Base-by-base conservation (phyloP, 1,140 invertebrate genomes). In the Drosophila ogumai region DNA sequence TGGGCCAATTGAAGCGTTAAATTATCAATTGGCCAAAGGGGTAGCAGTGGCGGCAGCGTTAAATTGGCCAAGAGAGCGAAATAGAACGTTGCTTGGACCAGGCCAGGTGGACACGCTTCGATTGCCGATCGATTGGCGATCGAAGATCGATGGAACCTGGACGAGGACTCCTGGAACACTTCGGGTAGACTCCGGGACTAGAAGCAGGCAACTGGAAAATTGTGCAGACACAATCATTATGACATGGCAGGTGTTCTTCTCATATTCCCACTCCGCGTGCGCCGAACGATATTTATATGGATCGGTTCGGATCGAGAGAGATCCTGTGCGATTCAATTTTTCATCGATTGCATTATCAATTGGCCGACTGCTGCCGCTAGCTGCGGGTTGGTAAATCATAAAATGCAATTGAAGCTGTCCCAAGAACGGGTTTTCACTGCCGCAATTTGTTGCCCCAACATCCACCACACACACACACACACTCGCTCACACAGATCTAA, bases 341-440 rank as follows among this genome's bases (percentile, higher is more conserved):
- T 77, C 76, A 87, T 69, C 77, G 84, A 84, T 81, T 90, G 85
- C 79, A 84, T 86, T 86, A 86, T 86, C 82, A 88, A 87, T 87
- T 88, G 76, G 64, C 46, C 50, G 61, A 64, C 63, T 49, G 54
- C 47, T 74, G 55, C 64, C 57, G 52, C 68, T 50, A 17, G 60
- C 36, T 75, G 34, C n/a, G 55, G 61, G 67, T 75, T 66, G 55
- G 44, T 86, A 81, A 77, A 77, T 77, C 63, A 81, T 81, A 82
- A 88, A 82, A 74, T 78, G 75, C 82, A 86, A 87, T 86, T 87
- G 82, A 87, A 78, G 74, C 64, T 87, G 84, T 86, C 77, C 71
- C 66, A 76, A 80, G 85, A 88, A 88, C 84, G 66, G 81, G 84
- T 88, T 88, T 88, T 63, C 43, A 68, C 58, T 67, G 56, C 69